phyloP scores from a whole-genome alignment of 2,113 vertebrate genomes.

The Heloderma charlesbogerti region DNA sequence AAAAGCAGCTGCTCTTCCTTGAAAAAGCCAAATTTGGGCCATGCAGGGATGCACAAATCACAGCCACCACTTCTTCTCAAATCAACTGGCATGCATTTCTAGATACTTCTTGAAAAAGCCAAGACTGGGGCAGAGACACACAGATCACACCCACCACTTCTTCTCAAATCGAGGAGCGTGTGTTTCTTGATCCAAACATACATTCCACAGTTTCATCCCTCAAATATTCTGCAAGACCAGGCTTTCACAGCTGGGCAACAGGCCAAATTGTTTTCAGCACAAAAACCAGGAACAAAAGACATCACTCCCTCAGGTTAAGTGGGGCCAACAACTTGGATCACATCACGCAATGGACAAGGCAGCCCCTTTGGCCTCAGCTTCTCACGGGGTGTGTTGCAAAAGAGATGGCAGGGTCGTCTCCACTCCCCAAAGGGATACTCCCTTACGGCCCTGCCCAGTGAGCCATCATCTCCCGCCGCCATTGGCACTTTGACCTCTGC shows the following conservation, averaged over 20 bases:
- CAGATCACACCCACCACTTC: neutral
- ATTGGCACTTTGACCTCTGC: neutral
- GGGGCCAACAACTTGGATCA: neutral
- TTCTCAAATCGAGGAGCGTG: no score
- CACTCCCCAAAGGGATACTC: rapidly evolving
- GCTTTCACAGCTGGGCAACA: neutral
- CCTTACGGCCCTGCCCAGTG: neutral
- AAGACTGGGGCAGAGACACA: neutral
- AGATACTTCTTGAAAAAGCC: neutral
- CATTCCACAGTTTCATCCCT: no score
- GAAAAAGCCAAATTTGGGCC: neutral
- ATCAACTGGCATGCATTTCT: no score
- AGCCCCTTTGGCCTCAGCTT: rapidly evolving
- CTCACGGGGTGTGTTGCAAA: neutral
- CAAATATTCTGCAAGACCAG: neutral
- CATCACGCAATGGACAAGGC: neutral
- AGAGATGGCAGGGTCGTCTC: rapidly evolving
- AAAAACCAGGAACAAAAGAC: neutral
- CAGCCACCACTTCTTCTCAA: neutral
- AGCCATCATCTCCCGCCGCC: neutral
- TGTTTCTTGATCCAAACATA: no score
- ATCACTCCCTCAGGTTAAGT: neutral
- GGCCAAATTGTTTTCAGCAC: neutral
- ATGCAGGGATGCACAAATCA: neutral
- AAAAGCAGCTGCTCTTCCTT: neutral